Percentiles rank a stretch among this genome's conserved stretches.
Evolutionary conservation across 2,113 vertebrate species (phyloP).

Genomic region (Strix aluco): DNA sequence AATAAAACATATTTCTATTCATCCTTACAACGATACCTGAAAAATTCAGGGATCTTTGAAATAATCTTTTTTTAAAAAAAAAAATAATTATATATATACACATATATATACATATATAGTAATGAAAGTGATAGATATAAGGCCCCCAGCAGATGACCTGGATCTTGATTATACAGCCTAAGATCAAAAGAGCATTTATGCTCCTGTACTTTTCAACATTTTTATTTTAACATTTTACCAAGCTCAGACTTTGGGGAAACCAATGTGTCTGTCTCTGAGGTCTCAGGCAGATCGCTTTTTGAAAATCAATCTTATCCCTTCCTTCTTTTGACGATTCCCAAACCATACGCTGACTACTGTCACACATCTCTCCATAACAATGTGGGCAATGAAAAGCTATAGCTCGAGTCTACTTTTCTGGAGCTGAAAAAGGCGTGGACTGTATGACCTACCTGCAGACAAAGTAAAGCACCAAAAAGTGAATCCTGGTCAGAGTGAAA

Average conservation of each 20-base stretch:
- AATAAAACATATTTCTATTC: not conserved
- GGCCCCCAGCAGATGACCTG: not conserved
- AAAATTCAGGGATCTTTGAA: not conserved
- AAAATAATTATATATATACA: too few species aligned
- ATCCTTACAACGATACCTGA: not conserved
- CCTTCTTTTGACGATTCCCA: not conserved
- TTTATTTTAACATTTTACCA: constrained; percentile 2
- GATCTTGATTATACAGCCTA: not conserved
- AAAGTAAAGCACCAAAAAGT: not conserved
- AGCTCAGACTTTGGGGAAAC: constrained; percentile 13
- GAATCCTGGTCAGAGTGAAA: not conserved
- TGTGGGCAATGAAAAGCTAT: not conserved
- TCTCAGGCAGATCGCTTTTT: not conserved
- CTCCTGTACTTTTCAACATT: not conserved
- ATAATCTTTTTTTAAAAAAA: not conserved
- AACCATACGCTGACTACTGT: not conserved
- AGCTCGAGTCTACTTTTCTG: not conserved
- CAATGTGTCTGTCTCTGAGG: not conserved
- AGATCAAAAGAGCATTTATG: constrained; percentile 2
- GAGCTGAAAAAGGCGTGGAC: not conserved
- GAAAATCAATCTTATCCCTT: constrained; percentile 8
- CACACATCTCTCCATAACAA: not conserved
- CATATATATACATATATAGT: not conserved
- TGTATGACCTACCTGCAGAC: not conserved
- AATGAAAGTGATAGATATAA: not conserved